These are phyloP conservation scores for Drosophila sordidapex DNA, from an alignment of 2,888 invertebrate species.

Conservation along the genomic window DNA sequence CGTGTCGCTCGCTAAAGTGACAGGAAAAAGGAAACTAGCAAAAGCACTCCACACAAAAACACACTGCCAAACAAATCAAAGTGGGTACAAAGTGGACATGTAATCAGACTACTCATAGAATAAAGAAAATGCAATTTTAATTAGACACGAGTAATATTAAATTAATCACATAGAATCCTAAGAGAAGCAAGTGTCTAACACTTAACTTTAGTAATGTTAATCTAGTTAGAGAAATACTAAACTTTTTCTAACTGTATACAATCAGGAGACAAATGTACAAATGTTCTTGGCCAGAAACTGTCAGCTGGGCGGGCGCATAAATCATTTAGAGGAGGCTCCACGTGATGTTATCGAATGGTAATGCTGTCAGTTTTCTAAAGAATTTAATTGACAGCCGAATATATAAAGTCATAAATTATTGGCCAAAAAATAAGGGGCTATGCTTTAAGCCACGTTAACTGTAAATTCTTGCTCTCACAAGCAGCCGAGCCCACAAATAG, in stretches of 20 bases:
- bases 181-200: neutral
- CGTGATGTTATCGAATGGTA: constrained; percentile 56
- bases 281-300: constrained; percentile 53
- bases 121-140: neutral
- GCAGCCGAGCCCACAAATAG: constrained; percentile 10
- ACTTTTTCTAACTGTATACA: neutral
- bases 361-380: constrained; percentile 70
- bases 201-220: neutral
- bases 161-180: neutral
- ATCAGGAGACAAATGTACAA: constrained; percentile 14
- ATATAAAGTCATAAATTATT: constrained; percentile 75
- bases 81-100: too few relatives aligned
- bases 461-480: constrained; percentile 33
- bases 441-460: constrained; percentile 44
- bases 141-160: neutral
- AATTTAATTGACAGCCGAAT: constrained; percentile 78
- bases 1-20: constrained; percentile 58
- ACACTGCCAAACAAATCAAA: constrained; percentile 5
- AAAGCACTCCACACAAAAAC: constrained; percentile 48
- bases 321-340: constrained; percentile 57
- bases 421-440: constrained; percentile 14
- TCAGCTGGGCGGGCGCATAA: constrained; percentile 65
- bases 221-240: neutral
- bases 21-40: constrained; percentile 61
- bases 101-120: neutral